Evolutionary conservation across 23 tunicate species (phyloP).

Genomic region (Pegea sp.): DNA sequence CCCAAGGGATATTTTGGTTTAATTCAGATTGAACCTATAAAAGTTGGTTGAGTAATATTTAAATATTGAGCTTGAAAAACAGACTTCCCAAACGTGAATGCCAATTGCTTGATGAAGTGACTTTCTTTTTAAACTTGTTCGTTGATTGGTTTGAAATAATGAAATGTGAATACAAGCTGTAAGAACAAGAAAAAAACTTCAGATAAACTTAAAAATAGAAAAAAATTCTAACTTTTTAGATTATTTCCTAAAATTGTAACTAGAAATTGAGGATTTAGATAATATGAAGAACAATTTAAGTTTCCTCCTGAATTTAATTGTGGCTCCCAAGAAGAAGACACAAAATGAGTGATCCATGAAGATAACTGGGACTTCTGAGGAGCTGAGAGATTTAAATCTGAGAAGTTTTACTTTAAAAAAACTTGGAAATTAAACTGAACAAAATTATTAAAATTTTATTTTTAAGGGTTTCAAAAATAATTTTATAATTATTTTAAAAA

Average conservation of each 20-base stretch:
- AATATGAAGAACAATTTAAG: too few relatives aligned
- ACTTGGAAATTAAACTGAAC: too few relatives aligned
- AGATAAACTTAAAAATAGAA: background rate
- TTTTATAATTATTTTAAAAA: too few relatives aligned
- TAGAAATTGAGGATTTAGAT: constrained; percentile 15
- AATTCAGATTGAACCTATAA: background rate
- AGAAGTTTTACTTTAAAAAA: too few relatives aligned
- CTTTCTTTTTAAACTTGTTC: constrained; percentile 7
- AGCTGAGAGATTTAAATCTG: too few relatives aligned
- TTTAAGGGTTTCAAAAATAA: constrained; percentile 1
- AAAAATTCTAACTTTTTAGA: background rate
- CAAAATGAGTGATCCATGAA: too few relatives aligned
- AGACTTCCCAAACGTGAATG: constrained; percentile 6
- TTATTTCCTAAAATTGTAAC: background rate
- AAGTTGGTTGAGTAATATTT: background rate
- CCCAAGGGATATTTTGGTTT: background rate
- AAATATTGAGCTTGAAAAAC: too few relatives aligned
- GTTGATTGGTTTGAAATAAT: constrained; percentile 8
- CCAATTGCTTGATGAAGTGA: constrained; percentile 23
- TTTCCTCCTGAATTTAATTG: too few relatives aligned
- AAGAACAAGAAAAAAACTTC: background rate
- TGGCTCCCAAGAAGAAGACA: too few relatives aligned
- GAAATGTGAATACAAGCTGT: constrained; percentile 7
- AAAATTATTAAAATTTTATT: background rate
- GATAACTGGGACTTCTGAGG: too few relatives aligned